These are phyloP conservation scores for Pseudochirops corinnae DNA, from an alignment of 2,797 vertebrate genomes.

Conservation along the genomic window DNA sequence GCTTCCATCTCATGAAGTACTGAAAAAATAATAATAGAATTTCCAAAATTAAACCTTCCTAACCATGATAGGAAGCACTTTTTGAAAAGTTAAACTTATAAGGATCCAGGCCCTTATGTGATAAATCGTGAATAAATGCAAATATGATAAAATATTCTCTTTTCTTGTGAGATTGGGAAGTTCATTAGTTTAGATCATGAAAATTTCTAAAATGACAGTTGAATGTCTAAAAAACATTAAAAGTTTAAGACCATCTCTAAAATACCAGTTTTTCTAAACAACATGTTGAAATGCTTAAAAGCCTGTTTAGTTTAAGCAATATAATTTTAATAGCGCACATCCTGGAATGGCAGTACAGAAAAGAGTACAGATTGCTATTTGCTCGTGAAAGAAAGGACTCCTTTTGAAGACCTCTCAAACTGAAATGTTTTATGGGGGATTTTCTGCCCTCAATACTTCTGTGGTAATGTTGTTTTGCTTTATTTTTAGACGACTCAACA, in stretches of 20 bases:
- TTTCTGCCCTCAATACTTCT: slow-evolving; percentile 65
- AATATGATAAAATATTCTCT: neutral
- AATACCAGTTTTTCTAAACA: neutral
- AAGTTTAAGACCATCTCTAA: neutral
- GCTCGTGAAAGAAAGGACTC: neutral
- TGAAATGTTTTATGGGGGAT: slow-evolving; percentile 6
- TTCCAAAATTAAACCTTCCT: neutral
- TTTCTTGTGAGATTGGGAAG: neutral
- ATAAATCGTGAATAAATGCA: neutral
- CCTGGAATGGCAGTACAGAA: neutral
- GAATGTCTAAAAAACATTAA: neutral
- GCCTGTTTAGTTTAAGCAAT: neutral
- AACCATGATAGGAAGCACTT: neutral
- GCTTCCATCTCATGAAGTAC: neutral
- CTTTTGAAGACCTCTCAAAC: slow-evolving; percentile 64
- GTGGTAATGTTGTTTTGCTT: slow-evolving; percentile 82
- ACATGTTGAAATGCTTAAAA: neutral
- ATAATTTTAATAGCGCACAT: neutral
- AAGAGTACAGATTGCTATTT: neutral
- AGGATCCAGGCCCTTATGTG: neutral
- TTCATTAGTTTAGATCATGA: neutral
- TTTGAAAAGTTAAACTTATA: neutral
- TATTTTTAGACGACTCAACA: slow-evolving; percentile 94
- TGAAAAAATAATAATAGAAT: neutral
- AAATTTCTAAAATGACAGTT: neutral